Evolutionary conservation across 2,797 vertebrate species (phyloP).

Genomic region (Tangara arthus): DNA sequence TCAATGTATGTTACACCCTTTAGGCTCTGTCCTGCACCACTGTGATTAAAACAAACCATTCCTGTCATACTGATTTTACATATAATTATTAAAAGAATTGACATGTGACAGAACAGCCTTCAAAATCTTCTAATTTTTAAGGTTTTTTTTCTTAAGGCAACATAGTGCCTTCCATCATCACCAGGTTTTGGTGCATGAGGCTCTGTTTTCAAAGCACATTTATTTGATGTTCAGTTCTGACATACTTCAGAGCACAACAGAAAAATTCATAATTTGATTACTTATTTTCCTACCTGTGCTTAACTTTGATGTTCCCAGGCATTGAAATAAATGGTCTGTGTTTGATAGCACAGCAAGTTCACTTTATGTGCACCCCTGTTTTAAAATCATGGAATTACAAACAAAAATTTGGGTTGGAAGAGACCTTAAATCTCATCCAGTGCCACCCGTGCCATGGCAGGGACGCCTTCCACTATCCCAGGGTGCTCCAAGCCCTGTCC

Average conservation of each 20-base stretch:
- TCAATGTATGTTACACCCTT: not conserved
- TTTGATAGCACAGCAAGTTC: not conserved
- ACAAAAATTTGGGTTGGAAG: not conserved
- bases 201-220: not conserved
- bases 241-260: not conserved
- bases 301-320: not conserved
- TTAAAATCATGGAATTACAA: not conserved
- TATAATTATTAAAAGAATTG: conserved; percentile 21
- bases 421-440: not conserved
- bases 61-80: not conserved
- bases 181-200: not conserved
- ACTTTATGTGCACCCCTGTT: not conserved
- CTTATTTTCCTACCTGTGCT: not conserved
- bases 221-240: not conserved
- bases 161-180: not conserved
- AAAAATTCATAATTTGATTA: not conserved
- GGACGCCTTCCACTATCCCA: not conserved
- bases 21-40: conserved; percentile 12
- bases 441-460: not conserved
- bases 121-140: not conserved
- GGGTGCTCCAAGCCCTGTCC: not conserved
- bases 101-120: not conserved
- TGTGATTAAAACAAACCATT: conserved; percentile 46
- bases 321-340: not conserved
- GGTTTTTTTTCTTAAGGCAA: not conserved